A percentile compares a stretch with the other conserved stretches of the same genome.
These are phyloP conservation scores for Sorex maritimensis DNA, from an alignment of 2,797 vertebrate species.

Conservation along the genomic window DNA sequence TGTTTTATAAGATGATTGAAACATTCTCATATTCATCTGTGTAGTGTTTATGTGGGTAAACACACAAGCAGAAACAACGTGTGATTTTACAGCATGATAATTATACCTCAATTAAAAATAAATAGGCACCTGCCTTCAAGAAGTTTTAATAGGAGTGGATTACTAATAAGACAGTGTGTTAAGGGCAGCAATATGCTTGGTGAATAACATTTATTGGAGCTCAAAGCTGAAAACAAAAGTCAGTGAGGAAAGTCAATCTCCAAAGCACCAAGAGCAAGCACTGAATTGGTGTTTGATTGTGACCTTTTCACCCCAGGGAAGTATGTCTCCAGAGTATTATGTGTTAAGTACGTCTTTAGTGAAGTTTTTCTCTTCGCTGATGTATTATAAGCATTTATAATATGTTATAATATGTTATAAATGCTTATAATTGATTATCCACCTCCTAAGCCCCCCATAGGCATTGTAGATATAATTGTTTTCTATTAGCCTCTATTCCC, in stretches of 20 bases:
- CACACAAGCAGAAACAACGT: background rate
- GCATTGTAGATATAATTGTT: background rate
- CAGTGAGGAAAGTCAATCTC: background rate
- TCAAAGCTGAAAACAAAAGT: background rate
- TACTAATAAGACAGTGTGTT: background rate
- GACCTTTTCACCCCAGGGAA: background rate
- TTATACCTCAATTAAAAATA: background rate
- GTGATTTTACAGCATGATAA: constrained; percentile 9
- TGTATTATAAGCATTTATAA: background rate
- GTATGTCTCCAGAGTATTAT: background rate
- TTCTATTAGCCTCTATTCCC: background rate
- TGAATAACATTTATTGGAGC: background rate
- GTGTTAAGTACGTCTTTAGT: no score
- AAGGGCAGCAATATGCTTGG: background rate
- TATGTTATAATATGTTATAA: background rate
- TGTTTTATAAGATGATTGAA: background rate
- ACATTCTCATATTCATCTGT: background rate
- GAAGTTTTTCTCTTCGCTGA: background rate
- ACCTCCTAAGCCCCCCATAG: background rate
- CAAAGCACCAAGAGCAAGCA: background rate
- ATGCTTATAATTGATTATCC: constrained; percentile 30
- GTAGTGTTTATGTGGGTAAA: background rate
- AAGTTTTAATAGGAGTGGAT: constrained; percentile 30
- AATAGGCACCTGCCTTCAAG: background rate
- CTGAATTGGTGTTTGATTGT: background rate